phyloP scores from a whole-genome alignment of 2,888 invertebrate species.

The Ganaspis brasiliensis region DNA sequence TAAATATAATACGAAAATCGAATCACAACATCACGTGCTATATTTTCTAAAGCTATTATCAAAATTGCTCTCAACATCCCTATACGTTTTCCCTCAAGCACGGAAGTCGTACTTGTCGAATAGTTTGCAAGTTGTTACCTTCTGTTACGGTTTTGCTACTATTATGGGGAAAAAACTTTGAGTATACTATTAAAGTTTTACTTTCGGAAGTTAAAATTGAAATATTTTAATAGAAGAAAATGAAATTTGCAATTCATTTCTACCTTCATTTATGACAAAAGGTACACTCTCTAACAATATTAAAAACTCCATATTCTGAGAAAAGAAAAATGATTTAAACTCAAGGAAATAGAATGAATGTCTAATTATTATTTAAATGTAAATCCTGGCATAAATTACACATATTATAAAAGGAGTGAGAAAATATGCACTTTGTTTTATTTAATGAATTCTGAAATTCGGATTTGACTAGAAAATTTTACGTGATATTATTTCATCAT shows the following conservation, averaged over 20 bases:
- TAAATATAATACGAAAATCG: background rate
- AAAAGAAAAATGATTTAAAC: background rate
- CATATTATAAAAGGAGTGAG: too few species aligned
- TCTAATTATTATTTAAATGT: too few species aligned
- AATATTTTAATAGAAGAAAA: background rate
- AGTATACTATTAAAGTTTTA: background rate
- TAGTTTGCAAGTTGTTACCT: slow-evolving; percentile 27
- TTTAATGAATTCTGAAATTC: too few species aligned
- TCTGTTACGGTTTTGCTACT: slow-evolving; percentile 4
- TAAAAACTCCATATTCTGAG: background rate
- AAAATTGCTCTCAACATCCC: slow-evolving; percentile 18
- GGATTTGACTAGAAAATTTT: too few species aligned
- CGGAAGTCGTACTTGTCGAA: slow-evolving; percentile 21
- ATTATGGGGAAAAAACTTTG: background rate
- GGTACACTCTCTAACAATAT: background rate
- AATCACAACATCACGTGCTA: background rate
- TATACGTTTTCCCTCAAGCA: background rate
- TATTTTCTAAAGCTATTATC: slow-evolving; percentile 20
- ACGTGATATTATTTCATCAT: too few species aligned
- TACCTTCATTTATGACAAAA: background rate
- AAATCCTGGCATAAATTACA: too few species aligned
- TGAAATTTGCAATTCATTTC: background rate
- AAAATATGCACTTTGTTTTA: too few species aligned
- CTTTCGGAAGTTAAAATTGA: slow-evolving; percentile 13
- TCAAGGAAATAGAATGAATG: too few species aligned